phyloP scores from a whole-genome alignment of 2,113 vertebrate species.

The Rhinolophus ferrumequinum region DNA sequence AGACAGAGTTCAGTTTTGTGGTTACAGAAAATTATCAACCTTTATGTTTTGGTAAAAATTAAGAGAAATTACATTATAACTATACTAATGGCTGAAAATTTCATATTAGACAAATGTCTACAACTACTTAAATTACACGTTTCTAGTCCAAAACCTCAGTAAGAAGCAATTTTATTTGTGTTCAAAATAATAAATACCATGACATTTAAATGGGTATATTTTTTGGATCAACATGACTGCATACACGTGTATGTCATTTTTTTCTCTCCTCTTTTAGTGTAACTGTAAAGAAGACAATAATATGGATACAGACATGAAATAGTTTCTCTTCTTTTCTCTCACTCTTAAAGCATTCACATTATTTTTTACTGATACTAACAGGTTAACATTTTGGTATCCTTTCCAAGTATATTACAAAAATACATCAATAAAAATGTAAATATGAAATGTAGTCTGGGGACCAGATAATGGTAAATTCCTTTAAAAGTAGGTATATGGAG shows the following conservation, averaged over 20 bases:
- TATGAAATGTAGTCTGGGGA: background rate
- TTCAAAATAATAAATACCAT: slow-evolving; percentile 45
- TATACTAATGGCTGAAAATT: slow-evolving; percentile 21
- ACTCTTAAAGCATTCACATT: background rate
- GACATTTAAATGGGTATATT: slow-evolving; percentile 22
- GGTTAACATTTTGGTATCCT: slow-evolving; percentile 50
- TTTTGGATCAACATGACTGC: slow-evolving; percentile 24
- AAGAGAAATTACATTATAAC: slow-evolving; percentile 11
- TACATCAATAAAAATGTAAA: slow-evolving; percentile 45
- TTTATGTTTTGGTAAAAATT: slow-evolving; percentile 7
- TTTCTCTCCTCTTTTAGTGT: background rate
- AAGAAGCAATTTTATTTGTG: background rate
- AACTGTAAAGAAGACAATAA: slow-evolving; percentile 18
- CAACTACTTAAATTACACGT: background rate
- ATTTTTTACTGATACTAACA: background rate
- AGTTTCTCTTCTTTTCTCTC: slow-evolving; percentile 31
- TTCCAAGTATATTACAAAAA: slow-evolving; percentile 33
- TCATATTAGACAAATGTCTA: slow-evolving; percentile 18
- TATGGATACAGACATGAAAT: background rate
- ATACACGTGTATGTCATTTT: background rate
- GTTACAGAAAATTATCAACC: slow-evolving; percentile 7
- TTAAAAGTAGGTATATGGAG: background rate
- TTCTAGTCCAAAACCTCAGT: background rate
- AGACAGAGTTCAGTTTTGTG: background rate
- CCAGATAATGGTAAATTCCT: background rate